These are phyloP conservation scores for Glomeris maerens DNA, from an alignment of 1,140 invertebrate species.

Conservation along the genomic window DNA sequence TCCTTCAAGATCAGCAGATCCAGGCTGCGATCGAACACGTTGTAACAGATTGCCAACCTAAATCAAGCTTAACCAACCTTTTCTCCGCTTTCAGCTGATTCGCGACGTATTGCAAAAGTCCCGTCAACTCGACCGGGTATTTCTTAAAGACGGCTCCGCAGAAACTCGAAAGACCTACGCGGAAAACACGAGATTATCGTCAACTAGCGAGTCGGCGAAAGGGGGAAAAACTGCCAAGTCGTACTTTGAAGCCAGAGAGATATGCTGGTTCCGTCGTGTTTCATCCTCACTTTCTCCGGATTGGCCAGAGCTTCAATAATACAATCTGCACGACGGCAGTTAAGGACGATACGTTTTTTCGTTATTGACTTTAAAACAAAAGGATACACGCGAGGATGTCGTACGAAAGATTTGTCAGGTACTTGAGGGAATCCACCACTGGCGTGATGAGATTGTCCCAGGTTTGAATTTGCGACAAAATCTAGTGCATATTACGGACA, in stretches of 20 bases:
- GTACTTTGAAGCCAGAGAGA: slow-evolving; percentile 79
- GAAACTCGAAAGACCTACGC: slow-evolving; percentile 65
- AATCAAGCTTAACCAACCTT: slow-evolving; percentile 43
- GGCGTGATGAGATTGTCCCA: slow-evolving; percentile 93
- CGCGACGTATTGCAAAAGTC: slow-evolving; percentile 88
- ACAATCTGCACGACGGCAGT: slow-evolving; percentile 43
- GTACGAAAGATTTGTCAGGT: slow-evolving; percentile 86
- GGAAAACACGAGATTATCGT: background rate
- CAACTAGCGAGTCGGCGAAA: background rate
- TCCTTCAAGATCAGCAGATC: slow-evolving; percentile 92
- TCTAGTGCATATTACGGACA: slow-evolving; percentile 27
- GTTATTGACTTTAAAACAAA: slow-evolving; percentile 10
- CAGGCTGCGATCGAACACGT: slow-evolving; percentile 46
- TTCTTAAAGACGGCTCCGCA: slow-evolving; percentile 93
- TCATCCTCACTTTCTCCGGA: slow-evolving; percentile 50
- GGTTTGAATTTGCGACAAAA: slow-evolving; percentile 82
- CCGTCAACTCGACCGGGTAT: slow-evolving; percentile 89
- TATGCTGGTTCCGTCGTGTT: slow-evolving; percentile 84
- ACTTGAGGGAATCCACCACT: slow-evolving; percentile 95
- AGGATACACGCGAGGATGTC: slow-evolving; percentile 76
- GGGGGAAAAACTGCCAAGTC: background rate
- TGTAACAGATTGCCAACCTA: slow-evolving; percentile 6
- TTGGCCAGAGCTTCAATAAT: slow-evolving; percentile 76
- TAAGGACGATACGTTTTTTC: slow-evolving; percentile 7
- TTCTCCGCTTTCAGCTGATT: slow-evolving; percentile 94